phyloP scores from a whole-genome alignment of 2,888 invertebrate genomes.

The Herminia tarsipennalis region DNA sequence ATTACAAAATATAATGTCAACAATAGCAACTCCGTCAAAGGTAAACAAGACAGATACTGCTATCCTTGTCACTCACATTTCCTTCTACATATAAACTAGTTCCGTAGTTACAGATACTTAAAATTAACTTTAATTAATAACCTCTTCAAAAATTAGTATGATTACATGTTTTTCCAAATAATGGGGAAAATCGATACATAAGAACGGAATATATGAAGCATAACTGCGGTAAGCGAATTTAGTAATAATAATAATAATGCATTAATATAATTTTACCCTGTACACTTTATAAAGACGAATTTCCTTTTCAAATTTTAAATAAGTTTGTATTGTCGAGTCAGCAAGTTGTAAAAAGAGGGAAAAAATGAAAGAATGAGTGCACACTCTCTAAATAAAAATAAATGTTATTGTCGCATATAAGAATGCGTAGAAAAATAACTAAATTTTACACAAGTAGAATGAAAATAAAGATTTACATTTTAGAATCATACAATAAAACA shows the following conservation, averaged over 20 bases:
- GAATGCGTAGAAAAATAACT: too few species aligned
- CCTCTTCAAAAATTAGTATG: conserved; percentile 37
- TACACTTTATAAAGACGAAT: conserved; percentile 60
- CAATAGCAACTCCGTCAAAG: conserved; percentile 19
- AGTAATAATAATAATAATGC: conserved; percentile 44
- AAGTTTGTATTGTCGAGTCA: conserved; percentile 12
- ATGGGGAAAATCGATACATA: conserved; percentile 24
- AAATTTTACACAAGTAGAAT: too few species aligned
- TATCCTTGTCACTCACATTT: conserved; percentile 29
- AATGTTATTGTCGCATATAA: too few species aligned
- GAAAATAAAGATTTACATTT: too few species aligned
- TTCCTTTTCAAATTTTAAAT: conserved; percentile 18
- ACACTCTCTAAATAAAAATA: too few species aligned
- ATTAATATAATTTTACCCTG: conserved; percentile 72
- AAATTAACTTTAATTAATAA: conserved; percentile 36
- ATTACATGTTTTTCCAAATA: conserved; percentile 27
- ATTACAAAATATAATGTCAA: conserved; percentile 20
- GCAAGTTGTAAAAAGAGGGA: conserved; percentile 3
- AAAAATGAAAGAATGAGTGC: too few species aligned
- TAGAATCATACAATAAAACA: too few species aligned
- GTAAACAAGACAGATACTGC: conserved; percentile 21
- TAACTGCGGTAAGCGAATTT: conserved; percentile 41
- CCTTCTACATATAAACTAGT: conserved; percentile 28
- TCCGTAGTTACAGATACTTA: conserved; percentile 35
- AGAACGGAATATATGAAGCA: conserved; percentile 39